phyloP scores from a whole-genome alignment of 2,888 invertebrate species.

The Lypha dubia region DNA sequence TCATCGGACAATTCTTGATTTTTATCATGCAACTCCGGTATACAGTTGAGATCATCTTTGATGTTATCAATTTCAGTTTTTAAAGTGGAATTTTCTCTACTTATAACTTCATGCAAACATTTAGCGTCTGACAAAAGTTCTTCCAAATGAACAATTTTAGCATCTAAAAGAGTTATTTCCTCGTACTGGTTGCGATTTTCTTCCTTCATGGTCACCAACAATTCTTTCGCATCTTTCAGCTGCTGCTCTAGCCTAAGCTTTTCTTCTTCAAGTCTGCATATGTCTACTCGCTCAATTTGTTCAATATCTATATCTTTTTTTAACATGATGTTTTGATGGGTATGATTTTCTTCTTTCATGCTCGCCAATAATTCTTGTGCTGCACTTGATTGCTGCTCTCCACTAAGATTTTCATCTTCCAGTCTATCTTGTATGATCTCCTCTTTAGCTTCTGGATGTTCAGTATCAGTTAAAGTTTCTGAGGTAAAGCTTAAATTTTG shows the following conservation, averaged over 20 bases:
- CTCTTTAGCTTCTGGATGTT: neutral
- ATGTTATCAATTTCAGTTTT: constrained; percentile 44
- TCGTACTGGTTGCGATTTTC: constrained; percentile 26
- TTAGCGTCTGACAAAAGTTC: constrained; percentile 22
- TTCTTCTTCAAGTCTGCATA: constrained; percentile 33
- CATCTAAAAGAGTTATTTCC: constrained; percentile 24
- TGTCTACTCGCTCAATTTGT: neutral
- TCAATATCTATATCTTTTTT: constrained; percentile 3
- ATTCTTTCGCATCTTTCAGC: constrained; percentile 13
- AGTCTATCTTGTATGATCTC: constrained; percentile 6
- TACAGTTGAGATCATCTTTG: constrained; percentile 13
- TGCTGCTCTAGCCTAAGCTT: constrained; percentile 12
- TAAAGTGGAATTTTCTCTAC: constrained; percentile 28
- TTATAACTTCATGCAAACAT: constrained; percentile 3
- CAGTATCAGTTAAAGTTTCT: neutral
- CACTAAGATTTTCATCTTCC: no score
- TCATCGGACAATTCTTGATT: constrained; percentile 31
- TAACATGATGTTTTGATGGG: no score
- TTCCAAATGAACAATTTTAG: constrained; percentile 27
- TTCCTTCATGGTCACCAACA: constrained; percentile 20
- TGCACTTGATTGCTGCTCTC: no score
- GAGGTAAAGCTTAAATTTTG: no score
- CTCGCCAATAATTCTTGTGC: no score
- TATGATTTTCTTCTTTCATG: no score
- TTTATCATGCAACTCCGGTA: constrained; percentile 44